Evolutionary conservation across 2,113 vertebrate species (phyloP).

Genomic region (Panthera tigris): DNA sequence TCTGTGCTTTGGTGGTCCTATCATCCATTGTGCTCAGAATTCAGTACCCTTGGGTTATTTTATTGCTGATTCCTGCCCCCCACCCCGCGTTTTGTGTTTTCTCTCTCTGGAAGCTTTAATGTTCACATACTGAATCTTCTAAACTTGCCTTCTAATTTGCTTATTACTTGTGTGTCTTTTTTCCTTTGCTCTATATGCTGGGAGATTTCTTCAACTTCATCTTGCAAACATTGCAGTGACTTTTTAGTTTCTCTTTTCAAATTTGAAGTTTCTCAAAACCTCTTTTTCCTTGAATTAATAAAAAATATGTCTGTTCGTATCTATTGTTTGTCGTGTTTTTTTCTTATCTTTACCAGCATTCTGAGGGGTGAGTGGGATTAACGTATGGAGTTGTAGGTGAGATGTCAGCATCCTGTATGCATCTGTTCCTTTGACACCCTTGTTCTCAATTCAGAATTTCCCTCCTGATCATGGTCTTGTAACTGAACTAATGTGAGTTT

Average conservation of each 20-base stretch:
- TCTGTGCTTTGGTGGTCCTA: not conserved
- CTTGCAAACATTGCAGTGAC: not conserved
- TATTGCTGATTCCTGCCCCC: not conserved
- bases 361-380: not conserved
- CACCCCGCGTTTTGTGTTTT: not conserved
- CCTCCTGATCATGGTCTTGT: not conserved
- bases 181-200: not conserved
- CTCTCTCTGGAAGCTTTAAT: not conserved
- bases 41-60: not conserved
- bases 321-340: not conserved
- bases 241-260: slow-evolving; percentile 1
- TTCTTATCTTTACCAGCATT: not conserved
- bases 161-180: not conserved
- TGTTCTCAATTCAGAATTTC: not conserved
- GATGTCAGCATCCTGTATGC: not conserved
- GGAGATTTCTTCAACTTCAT: not conserved
- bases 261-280: not conserved
- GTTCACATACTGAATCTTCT: not conserved
- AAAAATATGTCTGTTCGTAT: not conserved
- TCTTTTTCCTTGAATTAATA: not conserved
- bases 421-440: not conserved
- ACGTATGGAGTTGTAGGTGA: not conserved
- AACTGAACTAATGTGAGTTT: not conserved
- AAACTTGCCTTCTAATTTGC: not conserved
- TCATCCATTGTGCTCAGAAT: not conserved